phyloP scores from a whole-genome alignment of 2,797 vertebrate species.

The Lepilemur ruficaudatus region DNA sequence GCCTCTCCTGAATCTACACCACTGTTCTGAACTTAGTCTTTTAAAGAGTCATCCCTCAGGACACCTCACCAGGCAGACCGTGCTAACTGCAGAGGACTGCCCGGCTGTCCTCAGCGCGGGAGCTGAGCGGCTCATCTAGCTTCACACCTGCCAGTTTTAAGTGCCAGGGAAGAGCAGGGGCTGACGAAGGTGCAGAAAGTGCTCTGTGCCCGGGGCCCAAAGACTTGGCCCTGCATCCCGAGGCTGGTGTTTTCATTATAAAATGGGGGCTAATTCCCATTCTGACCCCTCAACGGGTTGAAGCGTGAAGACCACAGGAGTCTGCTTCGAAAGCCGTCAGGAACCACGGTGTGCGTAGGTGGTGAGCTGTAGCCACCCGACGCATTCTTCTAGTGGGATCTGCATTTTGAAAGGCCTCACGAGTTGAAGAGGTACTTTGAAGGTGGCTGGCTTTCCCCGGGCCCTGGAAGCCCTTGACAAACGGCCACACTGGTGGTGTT shows the following conservation, averaged over 20 bases:
- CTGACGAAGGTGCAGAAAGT: background rate
- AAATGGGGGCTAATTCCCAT: no score
- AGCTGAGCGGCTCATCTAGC: no score
- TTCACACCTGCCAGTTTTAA: background rate
- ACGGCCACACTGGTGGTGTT: background rate
- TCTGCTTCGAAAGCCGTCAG: no score
- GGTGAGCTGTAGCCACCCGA: background rate
- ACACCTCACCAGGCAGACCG: accelerated
- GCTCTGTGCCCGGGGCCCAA: accelerated
- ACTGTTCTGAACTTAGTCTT: background rate
- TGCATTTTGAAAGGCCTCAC: accelerated
- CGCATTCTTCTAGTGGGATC: background rate
- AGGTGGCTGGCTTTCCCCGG: background rate
- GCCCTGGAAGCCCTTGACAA: background rate
- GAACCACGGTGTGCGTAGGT: accelerated
- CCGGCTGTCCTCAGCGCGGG: background rate
- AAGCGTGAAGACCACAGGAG: accelerated
- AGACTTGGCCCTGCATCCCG: accelerated
- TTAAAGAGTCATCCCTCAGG: background rate
- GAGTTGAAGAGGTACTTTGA: background rate
- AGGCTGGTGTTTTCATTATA: background rate
- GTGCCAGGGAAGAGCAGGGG: background rate
- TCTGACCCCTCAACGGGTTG: background rate
- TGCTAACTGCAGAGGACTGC: background rate
- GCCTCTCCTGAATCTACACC: background rate